Percentiles rank a stretch among this genome's conserved stretches.
Evolutionary conservation across 2,113 vertebrate species (phyloP).

Genomic region (Cebidichthys violaceus): DNA sequence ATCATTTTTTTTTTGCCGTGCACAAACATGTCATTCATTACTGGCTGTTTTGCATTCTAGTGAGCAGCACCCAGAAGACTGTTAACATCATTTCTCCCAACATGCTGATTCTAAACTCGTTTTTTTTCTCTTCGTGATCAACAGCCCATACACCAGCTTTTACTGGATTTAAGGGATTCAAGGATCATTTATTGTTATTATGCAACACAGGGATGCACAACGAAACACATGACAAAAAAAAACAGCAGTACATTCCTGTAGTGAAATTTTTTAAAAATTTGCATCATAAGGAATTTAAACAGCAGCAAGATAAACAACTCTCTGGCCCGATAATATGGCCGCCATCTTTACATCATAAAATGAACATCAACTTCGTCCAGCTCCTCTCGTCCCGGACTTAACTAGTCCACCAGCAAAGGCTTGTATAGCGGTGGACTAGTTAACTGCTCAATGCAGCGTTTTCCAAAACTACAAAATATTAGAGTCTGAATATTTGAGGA

Average conservation of each 20-base stretch:
- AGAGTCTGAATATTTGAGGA: not conserved
- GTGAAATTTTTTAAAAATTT: too few species aligned
- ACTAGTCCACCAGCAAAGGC: too few species aligned
- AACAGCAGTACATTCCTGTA: too few species aligned
- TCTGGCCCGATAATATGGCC: too few species aligned
- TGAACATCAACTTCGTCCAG: too few species aligned
- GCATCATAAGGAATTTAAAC: too few species aligned
- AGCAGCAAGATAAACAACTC: too few species aligned
- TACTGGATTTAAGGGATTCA: conserved; percentile 10
- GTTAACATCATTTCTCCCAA: conserved; percentile 1
- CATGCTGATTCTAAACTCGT: conserved; percentile 22
- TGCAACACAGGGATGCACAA: not conserved
- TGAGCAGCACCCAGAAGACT: conserved; percentile 4
- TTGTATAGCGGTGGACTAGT: too few species aligned
- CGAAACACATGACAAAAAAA: not conserved
- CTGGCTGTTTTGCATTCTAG: not conserved
- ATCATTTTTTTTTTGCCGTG: conserved; percentile 29
- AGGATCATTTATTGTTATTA: not conserved
- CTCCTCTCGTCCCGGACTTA: too few species aligned
- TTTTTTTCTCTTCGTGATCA: conserved; percentile 24
- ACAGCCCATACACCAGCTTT: not conserved
- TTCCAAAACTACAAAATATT: not conserved
- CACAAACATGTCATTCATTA: conserved; percentile 22
- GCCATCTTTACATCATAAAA: too few species aligned
- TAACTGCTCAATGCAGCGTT: conserved; percentile 12